Percentiles rank a stretch among this genome's conserved stretches.
These are phyloP conservation scores for Sabatieria punctata DNA, from an alignment of 2,888 invertebrate species.

Conservation along the genomic window DNA sequence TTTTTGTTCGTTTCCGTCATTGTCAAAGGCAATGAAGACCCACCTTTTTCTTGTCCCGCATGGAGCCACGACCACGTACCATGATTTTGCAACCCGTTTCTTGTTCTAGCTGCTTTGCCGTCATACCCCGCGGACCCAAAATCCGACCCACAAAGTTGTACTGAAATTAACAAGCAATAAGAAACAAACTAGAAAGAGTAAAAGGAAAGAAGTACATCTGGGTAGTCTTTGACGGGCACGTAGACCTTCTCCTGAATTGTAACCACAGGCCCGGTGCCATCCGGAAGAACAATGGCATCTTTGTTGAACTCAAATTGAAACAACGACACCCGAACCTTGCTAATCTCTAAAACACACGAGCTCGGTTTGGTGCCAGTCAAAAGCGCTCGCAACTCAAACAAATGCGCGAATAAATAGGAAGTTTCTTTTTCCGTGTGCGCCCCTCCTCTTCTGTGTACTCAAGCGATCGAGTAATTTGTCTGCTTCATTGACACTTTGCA, in stretches of 20 bases:
- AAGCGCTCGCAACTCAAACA: no score
- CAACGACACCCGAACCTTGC: constrained; percentile 85
- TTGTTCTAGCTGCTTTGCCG: constrained; percentile 97
- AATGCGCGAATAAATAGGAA: no score
- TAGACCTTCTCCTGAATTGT: constrained; percentile 97
- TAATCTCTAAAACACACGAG: constrained; percentile 74
- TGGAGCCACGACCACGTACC: constrained; percentile 98
- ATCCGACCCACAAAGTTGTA: constrained; percentile 99
- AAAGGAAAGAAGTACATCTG: constrained; percentile 53
- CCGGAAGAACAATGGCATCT: constrained; percentile 75
- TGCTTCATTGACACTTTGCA: no score
- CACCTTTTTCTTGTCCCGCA: constrained; percentile 99
- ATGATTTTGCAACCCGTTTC: constrained; percentile 99
- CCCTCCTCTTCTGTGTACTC: no score
- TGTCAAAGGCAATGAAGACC: no score
- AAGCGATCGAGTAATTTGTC: no score
- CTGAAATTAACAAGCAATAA: constrained; percentile 49
- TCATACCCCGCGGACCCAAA: constrained; percentile 97
- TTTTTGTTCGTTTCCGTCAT: no score
- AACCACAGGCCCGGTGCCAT: constrained; percentile 70
- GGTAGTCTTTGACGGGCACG: constrained; percentile 98
- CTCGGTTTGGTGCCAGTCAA: no score
- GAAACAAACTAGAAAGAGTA: constrained; percentile 5
- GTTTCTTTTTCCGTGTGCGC: no score
- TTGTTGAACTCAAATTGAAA: constrained; percentile 98